Percentiles rank a stretch among this genome's conserved stretches.
These are phyloP conservation scores for Ophion costatus DNA, from an alignment of 2,888 invertebrate genomes.

Conservation along the genomic window DNA sequence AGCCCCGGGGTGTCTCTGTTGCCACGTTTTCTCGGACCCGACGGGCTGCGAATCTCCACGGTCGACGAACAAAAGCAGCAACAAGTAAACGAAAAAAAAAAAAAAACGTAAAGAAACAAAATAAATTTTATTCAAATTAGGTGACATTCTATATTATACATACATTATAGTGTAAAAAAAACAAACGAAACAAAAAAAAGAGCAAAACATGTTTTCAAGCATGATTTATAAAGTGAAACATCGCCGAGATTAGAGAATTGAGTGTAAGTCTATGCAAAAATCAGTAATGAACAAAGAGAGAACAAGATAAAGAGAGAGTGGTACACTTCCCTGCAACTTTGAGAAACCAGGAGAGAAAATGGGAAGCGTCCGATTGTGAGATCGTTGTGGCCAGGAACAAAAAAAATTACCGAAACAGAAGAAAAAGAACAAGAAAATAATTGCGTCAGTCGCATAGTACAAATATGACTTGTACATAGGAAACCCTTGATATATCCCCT, in stretches of 20 bases:
- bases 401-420: slow-evolving; percentile 41
- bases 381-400: slow-evolving; percentile 73
- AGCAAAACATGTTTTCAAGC: slow-evolving; percentile 75
- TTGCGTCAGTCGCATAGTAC: slow-evolving; percentile 83
- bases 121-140: slow-evolving; percentile 77
- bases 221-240: slow-evolving; percentile 80
- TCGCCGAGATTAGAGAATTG: slow-evolving; percentile 79
- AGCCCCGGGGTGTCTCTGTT: slow-evolving; percentile 76
- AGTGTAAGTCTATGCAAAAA: slow-evolving; percentile 51
- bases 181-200: slow-evolving; percentile 69
- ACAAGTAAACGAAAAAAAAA: slow-evolving; percentile 19
- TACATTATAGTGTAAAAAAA: slow-evolving; percentile 77
- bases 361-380: slow-evolving; percentile 76
- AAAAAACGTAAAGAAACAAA: slow-evolving; percentile 52
- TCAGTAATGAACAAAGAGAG: slow-evolving; percentile 51
- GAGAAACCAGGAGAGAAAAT: slow-evolving; percentile 69
- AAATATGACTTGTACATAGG: slow-evolving; percentile 83
- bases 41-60: slow-evolving; percentile 69
- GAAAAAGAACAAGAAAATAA: slow-evolving; percentile 40
- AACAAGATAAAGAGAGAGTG: slow-evolving; percentile 61
- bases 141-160: slow-evolving; percentile 78
- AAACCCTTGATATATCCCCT: slow-evolving; percentile 54
- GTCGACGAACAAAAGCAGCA: slow-evolving; percentile 28
- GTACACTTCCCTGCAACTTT: slow-evolving; percentile 60
- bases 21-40: slow-evolving; percentile 77